These are phyloP conservation scores for Helostoma temminkii DNA, from an alignment of 2,797 vertebrate genomes.

Conservation along the genomic window DNA sequence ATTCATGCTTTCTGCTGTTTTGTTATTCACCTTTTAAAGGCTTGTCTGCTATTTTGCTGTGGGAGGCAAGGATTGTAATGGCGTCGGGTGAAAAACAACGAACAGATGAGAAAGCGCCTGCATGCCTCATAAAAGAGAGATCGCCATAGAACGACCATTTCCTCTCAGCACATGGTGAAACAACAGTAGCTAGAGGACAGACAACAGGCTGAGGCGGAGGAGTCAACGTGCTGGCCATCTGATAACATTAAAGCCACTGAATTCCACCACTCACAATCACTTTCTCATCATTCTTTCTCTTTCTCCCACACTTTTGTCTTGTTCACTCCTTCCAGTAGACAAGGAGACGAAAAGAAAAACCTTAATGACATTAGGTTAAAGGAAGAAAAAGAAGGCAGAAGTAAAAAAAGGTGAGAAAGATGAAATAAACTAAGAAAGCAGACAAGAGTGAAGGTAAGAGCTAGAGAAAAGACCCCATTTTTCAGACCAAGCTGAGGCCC, in stretches of 20 bases:
- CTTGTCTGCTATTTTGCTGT: conserved; percentile 60
- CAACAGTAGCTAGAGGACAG: conserved; percentile 74
- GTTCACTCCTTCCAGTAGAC: conserved; percentile 21
- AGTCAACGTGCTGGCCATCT: conserved; percentile 76
- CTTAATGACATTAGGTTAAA: conserved; percentile 18
- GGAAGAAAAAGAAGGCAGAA: conserved; percentile 15
- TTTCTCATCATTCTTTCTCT: conserved; percentile 13
- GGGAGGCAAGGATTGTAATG: conserved; percentile 50
- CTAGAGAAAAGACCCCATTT: conserved; percentile 51
- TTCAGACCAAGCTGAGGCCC: conserved; percentile 59
- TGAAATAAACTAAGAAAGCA: conserved; percentile 26
- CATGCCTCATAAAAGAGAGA: conserved; percentile 83
- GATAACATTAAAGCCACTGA: conserved; percentile 69
- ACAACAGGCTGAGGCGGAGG: conserved; percentile 70
- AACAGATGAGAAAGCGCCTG: conserved; percentile 78
- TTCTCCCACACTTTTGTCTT: conserved; percentile 21
- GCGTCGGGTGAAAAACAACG: conserved; percentile 59
- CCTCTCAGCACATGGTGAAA: conserved; percentile 72
- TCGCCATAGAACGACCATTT: conserved; percentile 75
- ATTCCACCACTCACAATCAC: conserved; percentile 54
- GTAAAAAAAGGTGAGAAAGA: conserved; percentile 26
- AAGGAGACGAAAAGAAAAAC: conserved; percentile 17
- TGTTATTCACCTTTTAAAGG: conserved; percentile 69
- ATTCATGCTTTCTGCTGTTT: conserved; percentile 62
- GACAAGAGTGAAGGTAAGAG: conserved; percentile 48